Conservation (phyloP, 2,113 vertebrate species). For the Crotalus viridis region DNA sequence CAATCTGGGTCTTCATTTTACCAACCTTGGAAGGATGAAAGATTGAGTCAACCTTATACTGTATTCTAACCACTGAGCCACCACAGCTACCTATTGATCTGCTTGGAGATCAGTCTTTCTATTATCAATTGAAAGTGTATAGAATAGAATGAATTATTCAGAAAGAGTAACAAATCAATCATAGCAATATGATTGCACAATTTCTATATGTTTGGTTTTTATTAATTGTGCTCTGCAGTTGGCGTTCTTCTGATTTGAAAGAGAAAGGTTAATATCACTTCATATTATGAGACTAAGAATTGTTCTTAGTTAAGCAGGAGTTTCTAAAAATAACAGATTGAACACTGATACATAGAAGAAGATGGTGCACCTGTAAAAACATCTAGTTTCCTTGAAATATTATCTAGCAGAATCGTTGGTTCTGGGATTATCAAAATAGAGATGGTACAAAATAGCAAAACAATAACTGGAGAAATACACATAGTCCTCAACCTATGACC, state of each 20-base stretch:
- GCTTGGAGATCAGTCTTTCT: conserved; percentile 48
- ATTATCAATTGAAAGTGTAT: conserved; percentile 7
- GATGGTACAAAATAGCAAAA: not conserved
- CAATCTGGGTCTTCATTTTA: not conserved
- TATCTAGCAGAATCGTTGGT: not conserved
- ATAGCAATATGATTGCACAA: not conserved
- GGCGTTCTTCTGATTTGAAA: not conserved
- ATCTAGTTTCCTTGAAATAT: not conserved
- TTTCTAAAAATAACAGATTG: not conserved
- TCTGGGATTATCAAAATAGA: not conserved
- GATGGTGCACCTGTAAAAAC: not conserved
- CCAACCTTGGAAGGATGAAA: not conserved
- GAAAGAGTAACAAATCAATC: not conserved
- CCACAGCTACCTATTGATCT: conserved; percentile 4
- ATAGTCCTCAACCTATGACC: not conserved
- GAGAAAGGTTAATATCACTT: conserved; percentile 22
- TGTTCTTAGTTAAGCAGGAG: not conserved
- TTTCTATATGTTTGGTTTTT: not conserved
- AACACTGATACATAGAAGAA: not conserved
- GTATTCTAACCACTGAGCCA: not conserved
- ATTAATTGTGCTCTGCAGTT: not conserved
- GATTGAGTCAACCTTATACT: not conserved
- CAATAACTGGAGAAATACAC: not conserved
- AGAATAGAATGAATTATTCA: conserved; percentile 7
- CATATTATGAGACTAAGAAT: conserved; percentile 28